Evolutionary conservation across 1,140 invertebrate species (phyloP).

Genomic region (Sarcophaga peregrina): DNA sequence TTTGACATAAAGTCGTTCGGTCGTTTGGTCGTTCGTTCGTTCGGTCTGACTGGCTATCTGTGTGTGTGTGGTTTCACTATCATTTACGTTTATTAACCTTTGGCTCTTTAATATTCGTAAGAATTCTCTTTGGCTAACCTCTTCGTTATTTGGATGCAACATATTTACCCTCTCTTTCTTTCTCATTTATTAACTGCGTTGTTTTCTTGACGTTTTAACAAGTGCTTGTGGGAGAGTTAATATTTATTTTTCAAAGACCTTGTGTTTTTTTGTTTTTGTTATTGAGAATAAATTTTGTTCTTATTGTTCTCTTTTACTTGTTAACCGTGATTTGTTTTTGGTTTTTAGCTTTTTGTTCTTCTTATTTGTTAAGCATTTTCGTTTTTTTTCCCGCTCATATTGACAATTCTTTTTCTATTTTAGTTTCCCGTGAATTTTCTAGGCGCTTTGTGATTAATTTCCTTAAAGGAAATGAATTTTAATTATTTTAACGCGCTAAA

Average conservation of each 20-base stretch:
- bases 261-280: not conserved
- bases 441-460: no score
- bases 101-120: not conserved
- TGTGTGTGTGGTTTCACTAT: not conserved
- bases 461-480: no score
- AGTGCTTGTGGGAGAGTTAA: not conserved
- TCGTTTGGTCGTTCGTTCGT: not conserved
- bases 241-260: not conserved
- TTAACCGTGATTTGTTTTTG: not conserved
- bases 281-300: not conserved
- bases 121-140: no score
- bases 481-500: no score
- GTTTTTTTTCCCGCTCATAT: not conserved
- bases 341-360: not conserved
- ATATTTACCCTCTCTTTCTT: no score
- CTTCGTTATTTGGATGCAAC: no score
- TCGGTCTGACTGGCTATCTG: not conserved
- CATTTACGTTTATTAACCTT: conserved; percentile 6
- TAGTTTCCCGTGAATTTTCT: no score
- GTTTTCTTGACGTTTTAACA: not conserved
- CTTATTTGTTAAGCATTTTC: not conserved
- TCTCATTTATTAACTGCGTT: not conserved
- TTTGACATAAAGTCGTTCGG: not conserved
- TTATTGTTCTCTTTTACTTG: not conserved
- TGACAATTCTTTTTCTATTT: no score